Evolutionary conservation across 2,797 vertebrate species (phyloP).

Genomic region (Argyrosomus regius): DNA sequence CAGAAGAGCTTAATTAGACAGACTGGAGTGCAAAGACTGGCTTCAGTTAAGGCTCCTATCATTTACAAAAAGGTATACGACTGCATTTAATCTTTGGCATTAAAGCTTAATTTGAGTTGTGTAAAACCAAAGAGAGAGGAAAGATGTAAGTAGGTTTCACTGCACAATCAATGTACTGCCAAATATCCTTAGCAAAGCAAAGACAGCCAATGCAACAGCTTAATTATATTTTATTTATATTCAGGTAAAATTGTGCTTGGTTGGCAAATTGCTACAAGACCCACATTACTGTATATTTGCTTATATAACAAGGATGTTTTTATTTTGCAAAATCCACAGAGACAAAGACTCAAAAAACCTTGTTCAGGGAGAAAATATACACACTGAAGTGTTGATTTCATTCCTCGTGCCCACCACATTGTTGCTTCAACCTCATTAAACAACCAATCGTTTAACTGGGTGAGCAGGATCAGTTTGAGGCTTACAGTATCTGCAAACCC

Average conservation of each 20-base stretch:
- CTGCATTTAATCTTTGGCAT: not conserved
- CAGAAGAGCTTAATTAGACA: not conserved
- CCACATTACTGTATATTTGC: slow-evolving; percentile 3
- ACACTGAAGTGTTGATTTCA: not conserved
- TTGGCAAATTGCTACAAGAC: slow-evolving; percentile 9
- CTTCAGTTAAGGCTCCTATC: no score
- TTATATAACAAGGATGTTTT: not conserved
- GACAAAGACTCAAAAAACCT: not conserved
- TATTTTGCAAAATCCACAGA: slow-evolving; percentile 20
- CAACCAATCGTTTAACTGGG: slow-evolving; percentile 3
- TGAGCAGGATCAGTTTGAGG: slow-evolving; percentile 12
- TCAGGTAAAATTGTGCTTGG: slow-evolving; percentile 27
- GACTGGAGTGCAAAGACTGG: not conserved
- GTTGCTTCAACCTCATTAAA: slow-evolving; percentile 50
- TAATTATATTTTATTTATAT: slow-evolving; percentile 9
- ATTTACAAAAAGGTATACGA: not conserved
- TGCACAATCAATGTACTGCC: not conserved
- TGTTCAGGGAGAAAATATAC: not conserved
- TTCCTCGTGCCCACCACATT: not conserved
- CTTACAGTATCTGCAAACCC: slow-evolving; percentile 26
- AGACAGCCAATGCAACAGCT: not conserved
- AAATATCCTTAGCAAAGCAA: slow-evolving; percentile 9
- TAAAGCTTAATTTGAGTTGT: not conserved
- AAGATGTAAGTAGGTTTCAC: not conserved
- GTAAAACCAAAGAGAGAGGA: not conserved